phyloP scores from a whole-genome alignment of 2,888 invertebrate species.

The Philereme transversata region DNA sequence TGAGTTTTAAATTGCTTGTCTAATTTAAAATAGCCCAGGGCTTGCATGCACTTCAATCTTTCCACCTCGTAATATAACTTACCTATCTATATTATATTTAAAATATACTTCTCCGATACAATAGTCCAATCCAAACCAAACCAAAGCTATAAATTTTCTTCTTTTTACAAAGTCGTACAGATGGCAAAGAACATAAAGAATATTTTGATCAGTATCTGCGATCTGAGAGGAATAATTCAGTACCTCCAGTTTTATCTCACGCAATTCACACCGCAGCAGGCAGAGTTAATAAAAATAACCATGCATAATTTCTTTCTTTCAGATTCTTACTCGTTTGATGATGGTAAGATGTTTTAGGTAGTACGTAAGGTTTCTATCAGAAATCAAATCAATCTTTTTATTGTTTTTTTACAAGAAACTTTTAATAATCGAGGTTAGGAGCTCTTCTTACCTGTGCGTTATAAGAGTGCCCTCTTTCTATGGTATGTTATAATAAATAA shows the following conservation, averaged over 20 bases:
- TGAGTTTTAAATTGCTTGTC: neutral
- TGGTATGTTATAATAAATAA: too few species aligned
- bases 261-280: conserved; percentile 37
- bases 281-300: too few species aligned
- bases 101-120: conserved; percentile 64
- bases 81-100: conserved; percentile 1
- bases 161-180: conserved; percentile 52
- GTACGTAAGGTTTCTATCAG: too few species aligned
- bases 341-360: too few species aligned
- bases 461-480: too few species aligned
- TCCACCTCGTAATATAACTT: conserved; percentile 2
- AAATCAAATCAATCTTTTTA: too few species aligned
- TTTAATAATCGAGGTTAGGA: too few species aligned
- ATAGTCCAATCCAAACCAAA: conserved; percentile 45
- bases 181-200: conserved; percentile 49
- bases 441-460: too few species aligned
- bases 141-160: conserved; percentile 36
- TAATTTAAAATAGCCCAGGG: conserved; percentile 17
- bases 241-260: conserved; percentile 38
- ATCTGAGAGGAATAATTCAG: conserved; percentile 31
- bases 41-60: conserved; percentile 13
- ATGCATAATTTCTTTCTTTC: too few species aligned
- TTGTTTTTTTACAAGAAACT: too few species aligned
- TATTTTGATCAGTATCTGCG: conserved; percentile 49
- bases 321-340: too few species aligned